These are phyloP conservation scores for Channallabes apus DNA, from an alignment of 2,797 vertebrate species.

Conservation along the genomic window DNA sequence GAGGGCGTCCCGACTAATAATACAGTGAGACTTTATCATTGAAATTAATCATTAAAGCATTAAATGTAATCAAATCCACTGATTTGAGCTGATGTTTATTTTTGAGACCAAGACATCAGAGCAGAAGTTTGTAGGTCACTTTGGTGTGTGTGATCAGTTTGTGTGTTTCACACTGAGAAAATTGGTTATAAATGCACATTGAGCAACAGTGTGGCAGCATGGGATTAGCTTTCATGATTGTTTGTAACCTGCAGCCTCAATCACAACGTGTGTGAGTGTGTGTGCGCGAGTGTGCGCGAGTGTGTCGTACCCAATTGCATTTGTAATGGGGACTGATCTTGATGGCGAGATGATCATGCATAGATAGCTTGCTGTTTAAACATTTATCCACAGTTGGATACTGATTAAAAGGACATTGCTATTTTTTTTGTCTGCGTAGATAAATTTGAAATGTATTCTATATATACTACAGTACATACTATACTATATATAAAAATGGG, in stretches of 20 bases:
- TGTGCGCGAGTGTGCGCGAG: constrained; percentile 18
- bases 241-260: constrained; percentile 42
- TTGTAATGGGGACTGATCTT: constrained; percentile 33
- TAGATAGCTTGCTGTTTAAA: constrained; percentile 44
- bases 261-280: constrained; percentile 31
- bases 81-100: background rate
- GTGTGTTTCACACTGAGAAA: constrained; percentile 36
- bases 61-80: background rate
- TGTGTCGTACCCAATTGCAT: constrained; percentile 12
- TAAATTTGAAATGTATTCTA: background rate
- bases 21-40: no score
- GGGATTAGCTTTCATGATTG: constrained; percentile 44
- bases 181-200: constrained; percentile 43
- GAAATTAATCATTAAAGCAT: no score
- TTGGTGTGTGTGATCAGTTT: constrained; percentile 40
- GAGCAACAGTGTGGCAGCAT: constrained; percentile 12
- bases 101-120: constrained; percentile 13
- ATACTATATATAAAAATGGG: no score
- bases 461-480: no score
- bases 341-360: constrained; percentile 36
- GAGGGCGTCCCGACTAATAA: background rate
- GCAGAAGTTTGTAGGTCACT: constrained; percentile 44
- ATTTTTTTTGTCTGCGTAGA: background rate
- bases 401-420: constrained; percentile 44
- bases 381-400: constrained; percentile 39